A percentile compares a stretch with the other conserved stretches of the same genome.
phyloP scores from a whole-genome alignment of 2,888 invertebrate genomes.

The Hydropsyche betteni region DNA sequence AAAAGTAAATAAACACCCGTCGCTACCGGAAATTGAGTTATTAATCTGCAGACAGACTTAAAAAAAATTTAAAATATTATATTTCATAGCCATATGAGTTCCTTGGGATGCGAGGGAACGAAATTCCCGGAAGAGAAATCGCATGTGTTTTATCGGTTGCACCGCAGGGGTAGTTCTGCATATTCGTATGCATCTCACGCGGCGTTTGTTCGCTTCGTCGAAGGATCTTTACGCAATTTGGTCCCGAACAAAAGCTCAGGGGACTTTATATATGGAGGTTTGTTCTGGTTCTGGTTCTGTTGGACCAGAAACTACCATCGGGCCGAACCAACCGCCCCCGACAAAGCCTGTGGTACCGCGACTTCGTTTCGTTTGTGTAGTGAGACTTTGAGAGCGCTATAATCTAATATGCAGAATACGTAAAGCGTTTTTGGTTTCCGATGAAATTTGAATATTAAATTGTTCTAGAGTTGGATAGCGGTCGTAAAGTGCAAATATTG shows the following conservation, averaged over 20 bases:
- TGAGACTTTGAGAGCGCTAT: neutral
- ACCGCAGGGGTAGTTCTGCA: constrained; percentile 17
- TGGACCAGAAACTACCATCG: constrained; percentile 12
- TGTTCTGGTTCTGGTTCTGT: constrained; percentile 9
- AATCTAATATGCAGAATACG: too few relatives aligned
- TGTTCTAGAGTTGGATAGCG: too few relatives aligned
- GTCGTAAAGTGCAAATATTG: too few relatives aligned
- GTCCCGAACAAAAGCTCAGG: constrained; percentile 38
- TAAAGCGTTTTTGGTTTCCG: too few relatives aligned
- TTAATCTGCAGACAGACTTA: neutral
- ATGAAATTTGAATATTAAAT: too few relatives aligned
- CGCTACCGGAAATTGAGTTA: constrained; percentile 26
- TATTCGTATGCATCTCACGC: constrained; percentile 40
- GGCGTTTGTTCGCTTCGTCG: constrained; percentile 35
- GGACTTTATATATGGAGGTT: constrained; percentile 3
- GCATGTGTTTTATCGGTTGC: constrained; percentile 22
- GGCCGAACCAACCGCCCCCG: neutral
- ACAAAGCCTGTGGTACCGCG: neutral
- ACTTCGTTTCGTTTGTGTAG: constrained; percentile 12
- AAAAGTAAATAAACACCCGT: constrained; percentile 1
- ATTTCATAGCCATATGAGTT: too few relatives aligned
- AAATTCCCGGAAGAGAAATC: constrained; percentile 2
- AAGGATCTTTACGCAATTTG: constrained; percentile 49
- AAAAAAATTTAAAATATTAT: neutral
- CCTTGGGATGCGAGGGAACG: neutral